These are phyloP conservation scores for Nipponia nippon DNA, from an alignment of 2,113 vertebrate species.

Conservation along the genomic window DNA sequence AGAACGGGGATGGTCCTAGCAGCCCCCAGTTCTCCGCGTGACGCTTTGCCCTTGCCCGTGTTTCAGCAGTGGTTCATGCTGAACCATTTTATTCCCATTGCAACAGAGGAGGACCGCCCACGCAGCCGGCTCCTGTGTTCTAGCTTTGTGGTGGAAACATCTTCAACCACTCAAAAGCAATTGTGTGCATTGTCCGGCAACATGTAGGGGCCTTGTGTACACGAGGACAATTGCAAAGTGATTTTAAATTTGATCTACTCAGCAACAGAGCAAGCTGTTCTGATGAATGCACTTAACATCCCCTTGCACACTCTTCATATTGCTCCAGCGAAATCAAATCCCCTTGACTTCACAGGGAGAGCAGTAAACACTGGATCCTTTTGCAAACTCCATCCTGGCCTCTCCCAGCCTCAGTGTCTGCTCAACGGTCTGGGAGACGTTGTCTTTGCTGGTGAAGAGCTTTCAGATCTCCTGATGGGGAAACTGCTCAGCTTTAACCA, in stretches of 20 bases:
- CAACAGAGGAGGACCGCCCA: constrained; percentile 6
- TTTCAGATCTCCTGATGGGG: background rate
- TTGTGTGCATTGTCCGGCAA: background rate
- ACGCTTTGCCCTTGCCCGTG: background rate
- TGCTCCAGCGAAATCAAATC: background rate
- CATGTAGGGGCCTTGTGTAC: background rate
- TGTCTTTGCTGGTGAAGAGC: background rate
- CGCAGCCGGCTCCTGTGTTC: background rate
- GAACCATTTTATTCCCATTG: background rate
- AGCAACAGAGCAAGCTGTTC: background rate
- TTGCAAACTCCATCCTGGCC: background rate
- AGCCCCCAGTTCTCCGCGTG: fast-evolving
- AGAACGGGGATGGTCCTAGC: background rate
- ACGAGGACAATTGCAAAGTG: background rate
- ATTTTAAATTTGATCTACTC: background rate
- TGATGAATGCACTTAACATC: background rate
- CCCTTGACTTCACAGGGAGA: background rate
- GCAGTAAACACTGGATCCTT: background rate
- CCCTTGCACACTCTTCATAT: background rate
- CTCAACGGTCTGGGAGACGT: background rate
- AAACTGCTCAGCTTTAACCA: background rate
- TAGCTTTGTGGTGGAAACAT: constrained; percentile 5
- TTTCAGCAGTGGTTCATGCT: background rate
- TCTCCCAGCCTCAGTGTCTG: background rate
- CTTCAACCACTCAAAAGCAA: constrained; percentile 8